Evolutionary conservation across 2,888 invertebrate species (phyloP), one percentile per base, ranked within the genome.

Genomic region (Acleris holmiana): DNA sequence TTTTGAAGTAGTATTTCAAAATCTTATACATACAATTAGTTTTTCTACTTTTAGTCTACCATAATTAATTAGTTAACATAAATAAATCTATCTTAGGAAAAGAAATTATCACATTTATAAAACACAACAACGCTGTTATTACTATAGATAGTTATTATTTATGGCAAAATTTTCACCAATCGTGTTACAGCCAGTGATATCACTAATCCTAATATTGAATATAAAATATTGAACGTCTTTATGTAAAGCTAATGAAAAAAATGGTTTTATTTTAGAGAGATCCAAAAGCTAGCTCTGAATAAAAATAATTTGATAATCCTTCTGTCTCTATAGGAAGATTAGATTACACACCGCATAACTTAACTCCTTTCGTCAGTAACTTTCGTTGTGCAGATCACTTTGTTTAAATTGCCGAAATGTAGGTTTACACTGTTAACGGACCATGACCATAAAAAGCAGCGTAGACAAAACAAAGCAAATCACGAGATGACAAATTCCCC

Each of bases 31-130:
- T 7, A 57, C 15, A 40, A 46, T 49, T 44, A 17, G 41, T 54
- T 19, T 44, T 59, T 59, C 49, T 40, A 44, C 44, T 59, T 46
- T 35, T 18, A 55, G 44, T 8, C 59, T 60, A 60, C 53, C 19
- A 29, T 47, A 51, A 46, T 55, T 40, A 41, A 49, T 53, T 17
- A 46, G 40, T 35, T 47, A 65, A 41, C 41, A 65, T 65, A 65
- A 60, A 60, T 65, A 55, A 49, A 44, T 29, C n/a, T 59, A 59
- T 59, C 17, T 35, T 59, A 65, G 59, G 65, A 60, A 49, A 60
- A 55, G 51, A 68, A 69, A 69, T 73, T 79, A 77, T 79, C 77
- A 80, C 79, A 78, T 73, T 73, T 66, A 73, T 49, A 69, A 63
- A 63, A 68, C 69, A 73, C 71, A 66, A 67, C 68, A 76, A 76